These are phyloP conservation scores for Brassicogethes aeneus DNA, from an alignment of 2,888 invertebrate genomes.

Conservation along the genomic window DNA sequence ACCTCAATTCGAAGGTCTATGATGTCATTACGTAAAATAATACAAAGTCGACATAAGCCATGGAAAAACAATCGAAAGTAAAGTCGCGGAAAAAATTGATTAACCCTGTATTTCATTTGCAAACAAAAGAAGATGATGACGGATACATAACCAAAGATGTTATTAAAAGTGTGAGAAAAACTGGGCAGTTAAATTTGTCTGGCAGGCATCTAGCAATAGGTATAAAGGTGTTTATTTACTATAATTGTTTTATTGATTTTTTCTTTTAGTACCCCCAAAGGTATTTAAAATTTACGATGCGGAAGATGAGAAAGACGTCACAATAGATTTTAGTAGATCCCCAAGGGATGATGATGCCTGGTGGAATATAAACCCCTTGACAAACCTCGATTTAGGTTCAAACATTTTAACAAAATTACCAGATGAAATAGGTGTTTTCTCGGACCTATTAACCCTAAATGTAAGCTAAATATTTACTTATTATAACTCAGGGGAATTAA, in stretches of 20 bases:
- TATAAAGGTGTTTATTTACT: conserved; percentile 33
- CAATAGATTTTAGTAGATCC: conserved; percentile 49
- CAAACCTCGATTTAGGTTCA: conserved; percentile 67
- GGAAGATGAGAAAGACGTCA: conserved; percentile 50
- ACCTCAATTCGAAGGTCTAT: background rate
- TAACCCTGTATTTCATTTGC: conserved; percentile 60
- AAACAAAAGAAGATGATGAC: conserved; percentile 63
- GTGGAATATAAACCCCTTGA: conserved; percentile 78
- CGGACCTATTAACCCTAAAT: conserved; percentile 59
- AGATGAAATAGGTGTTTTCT: conserved; percentile 54
- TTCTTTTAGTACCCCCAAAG: conserved; percentile 56
- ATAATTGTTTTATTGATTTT: background rate
- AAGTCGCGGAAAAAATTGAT: conserved; percentile 35
- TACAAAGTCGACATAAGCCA: conserved; percentile 11
- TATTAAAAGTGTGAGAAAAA: conserved; percentile 70
- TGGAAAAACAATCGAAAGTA: conserved; percentile 33
- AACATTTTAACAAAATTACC: conserved; percentile 60
- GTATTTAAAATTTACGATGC: conserved; percentile 66
- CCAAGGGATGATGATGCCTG: conserved; percentile 50
- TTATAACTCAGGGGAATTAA: conserved; percentile 7
- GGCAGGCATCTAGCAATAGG: conserved; percentile 66
- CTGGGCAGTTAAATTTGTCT: conserved; percentile 72
- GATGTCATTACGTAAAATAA: background rate
- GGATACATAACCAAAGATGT: conserved; percentile 58
- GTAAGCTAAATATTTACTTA: conserved; percentile 39